These are phyloP conservation scores for Camponotus fellah DNA, from an alignment of 2,888 invertebrate genomes.

Conservation along the genomic window DNA sequence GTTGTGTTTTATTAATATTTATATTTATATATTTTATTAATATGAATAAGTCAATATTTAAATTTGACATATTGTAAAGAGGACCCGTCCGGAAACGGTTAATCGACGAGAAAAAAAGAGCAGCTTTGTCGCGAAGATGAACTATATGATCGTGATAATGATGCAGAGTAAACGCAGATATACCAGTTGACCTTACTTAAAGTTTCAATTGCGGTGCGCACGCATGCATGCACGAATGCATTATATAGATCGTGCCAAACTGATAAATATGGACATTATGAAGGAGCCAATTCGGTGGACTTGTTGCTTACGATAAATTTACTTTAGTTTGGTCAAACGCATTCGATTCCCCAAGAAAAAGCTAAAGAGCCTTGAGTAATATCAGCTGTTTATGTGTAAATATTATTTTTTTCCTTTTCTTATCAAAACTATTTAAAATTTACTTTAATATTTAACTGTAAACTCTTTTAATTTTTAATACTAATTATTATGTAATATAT, in stretches of 20 bases:
- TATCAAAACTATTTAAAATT: not conserved
- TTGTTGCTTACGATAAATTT: not conserved
- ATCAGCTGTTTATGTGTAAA: not conserved
- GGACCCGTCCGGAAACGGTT: not conserved
- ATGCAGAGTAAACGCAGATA: conserved; percentile 63
- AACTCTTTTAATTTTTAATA: not conserved
- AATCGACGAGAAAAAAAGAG: conserved; percentile 15
- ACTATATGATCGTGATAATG: not conserved
- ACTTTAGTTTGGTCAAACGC: conserved; percentile 7
- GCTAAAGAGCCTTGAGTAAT: not conserved
- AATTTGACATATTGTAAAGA: not conserved
- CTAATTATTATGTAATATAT: not conserved
- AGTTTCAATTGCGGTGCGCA: conserved; percentile 58
- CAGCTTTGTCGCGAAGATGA: conserved; percentile 19
- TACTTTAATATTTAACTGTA: not conserved
- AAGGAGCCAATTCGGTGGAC: conserved; percentile 28
- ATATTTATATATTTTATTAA: not conserved
- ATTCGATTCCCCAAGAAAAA: not conserved
- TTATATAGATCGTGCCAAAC: conserved; percentile 37
- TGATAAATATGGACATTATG: conserved; percentile 39
- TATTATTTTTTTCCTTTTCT: not conserved
- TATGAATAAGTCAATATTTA: not conserved
- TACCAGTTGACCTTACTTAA: conserved; percentile 79
- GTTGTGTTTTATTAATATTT: too few species aligned
- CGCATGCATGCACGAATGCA: conserved; percentile 23